Percentiles rank a stretch among this genome's conserved stretches.
These are phyloP conservation scores for Pristis pectinata DNA, from an alignment of 2,797 vertebrate genomes.

Conservation along the genomic window DNA sequence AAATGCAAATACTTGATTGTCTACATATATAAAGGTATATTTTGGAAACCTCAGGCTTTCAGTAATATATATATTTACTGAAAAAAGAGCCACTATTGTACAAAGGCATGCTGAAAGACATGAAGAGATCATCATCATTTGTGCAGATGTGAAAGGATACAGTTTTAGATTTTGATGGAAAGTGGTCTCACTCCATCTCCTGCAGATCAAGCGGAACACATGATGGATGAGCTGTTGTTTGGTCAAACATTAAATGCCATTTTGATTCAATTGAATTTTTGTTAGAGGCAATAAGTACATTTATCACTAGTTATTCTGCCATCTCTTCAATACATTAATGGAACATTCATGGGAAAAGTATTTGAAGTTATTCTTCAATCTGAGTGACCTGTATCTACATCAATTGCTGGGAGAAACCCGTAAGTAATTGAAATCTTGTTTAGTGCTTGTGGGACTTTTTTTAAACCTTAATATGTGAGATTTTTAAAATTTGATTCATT, in stretches of 20 bases:
- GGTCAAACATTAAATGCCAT: conserved; percentile 9
- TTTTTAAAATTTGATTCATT: neutral
- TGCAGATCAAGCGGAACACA: neutral
- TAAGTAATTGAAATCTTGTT: neutral
- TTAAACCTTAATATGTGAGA: too few relatives aligned
- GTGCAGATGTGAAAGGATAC: neutral
- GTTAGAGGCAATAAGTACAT: conserved; percentile 4
- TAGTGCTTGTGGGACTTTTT: neutral
- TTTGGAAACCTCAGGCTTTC: neutral
- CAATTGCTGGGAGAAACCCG: neutral
- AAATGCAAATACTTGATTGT: neutral
- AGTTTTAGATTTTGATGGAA: neutral
- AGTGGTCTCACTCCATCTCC: neutral
- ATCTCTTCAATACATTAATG: neutral
- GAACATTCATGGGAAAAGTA: neutral
- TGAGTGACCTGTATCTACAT: neutral
- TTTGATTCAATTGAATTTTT: conserved; percentile 31
- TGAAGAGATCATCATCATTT: neutral
- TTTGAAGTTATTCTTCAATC: neutral
- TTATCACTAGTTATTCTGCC: conserved; percentile 20
- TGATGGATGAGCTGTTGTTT: conserved; percentile 16
- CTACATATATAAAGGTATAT: neutral
- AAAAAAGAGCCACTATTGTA: neutral
- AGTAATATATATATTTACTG: neutral
- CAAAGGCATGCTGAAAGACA: neutral